Conservation (phyloP, 1,140 invertebrate genomes). For the Hyposmocoma kahamanoa region DNA sequence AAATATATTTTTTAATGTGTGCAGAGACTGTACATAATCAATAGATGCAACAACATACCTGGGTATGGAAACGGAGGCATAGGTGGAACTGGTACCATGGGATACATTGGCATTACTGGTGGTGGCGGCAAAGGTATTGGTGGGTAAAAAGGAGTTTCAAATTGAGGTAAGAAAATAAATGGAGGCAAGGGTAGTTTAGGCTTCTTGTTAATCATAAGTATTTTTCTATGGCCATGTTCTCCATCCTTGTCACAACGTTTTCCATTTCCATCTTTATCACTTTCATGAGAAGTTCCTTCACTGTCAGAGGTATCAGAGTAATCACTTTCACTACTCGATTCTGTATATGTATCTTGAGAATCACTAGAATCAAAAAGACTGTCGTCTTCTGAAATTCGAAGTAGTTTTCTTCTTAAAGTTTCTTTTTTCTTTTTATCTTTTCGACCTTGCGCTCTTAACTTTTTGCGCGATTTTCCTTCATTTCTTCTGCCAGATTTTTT, state of each 20-base stretch:
- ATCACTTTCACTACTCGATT: slow-evolving; percentile 4
- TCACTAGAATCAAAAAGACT: slow-evolving; percentile 40
- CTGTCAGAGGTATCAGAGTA: background rate
- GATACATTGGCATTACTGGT: slow-evolving; percentile 50
- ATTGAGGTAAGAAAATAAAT: slow-evolving; percentile 53
- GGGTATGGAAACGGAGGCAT: slow-evolving; percentile 22
- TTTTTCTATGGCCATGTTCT: slow-evolving; percentile 49
- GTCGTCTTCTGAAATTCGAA: slow-evolving; percentile 49
- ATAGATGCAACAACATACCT: no score
- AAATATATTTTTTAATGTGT: no score
- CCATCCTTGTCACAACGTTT: slow-evolving; percentile 21
- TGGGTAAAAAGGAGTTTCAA: slow-evolving; percentile 54
- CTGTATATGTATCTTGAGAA: slow-evolving; percentile 17
- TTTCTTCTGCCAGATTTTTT: slow-evolving; percentile 21
- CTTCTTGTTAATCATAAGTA: slow-evolving; percentile 50
- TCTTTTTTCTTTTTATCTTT: slow-evolving; percentile 22
- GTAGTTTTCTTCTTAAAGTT: slow-evolving; percentile 36
- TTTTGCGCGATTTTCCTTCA: slow-evolving; percentile 25
- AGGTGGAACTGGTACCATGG: slow-evolving; percentile 50
- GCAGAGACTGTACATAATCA: no score
- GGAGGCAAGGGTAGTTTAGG: slow-evolving; percentile 47
- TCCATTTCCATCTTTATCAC: slow-evolving; percentile 14
- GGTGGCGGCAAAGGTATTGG: slow-evolving; percentile 47
- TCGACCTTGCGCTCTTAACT: slow-evolving; percentile 13
- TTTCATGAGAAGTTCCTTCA: background rate